phyloP scores from a whole-genome alignment of 2,797 vertebrate genomes.

The Menidia menidia region DNA sequence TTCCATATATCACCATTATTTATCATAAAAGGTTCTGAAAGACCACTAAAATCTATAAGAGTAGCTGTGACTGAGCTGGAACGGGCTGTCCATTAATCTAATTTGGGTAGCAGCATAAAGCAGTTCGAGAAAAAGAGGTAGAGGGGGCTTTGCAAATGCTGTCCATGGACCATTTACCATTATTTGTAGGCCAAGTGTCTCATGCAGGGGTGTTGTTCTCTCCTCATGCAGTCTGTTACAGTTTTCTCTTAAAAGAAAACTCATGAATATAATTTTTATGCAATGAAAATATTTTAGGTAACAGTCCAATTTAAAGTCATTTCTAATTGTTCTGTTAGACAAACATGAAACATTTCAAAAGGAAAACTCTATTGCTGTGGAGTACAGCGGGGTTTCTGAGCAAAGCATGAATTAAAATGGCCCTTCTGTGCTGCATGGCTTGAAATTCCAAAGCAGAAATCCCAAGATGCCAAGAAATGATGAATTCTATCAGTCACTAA shows the following conservation, averaged over 20 bases:
- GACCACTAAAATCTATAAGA: neutral
- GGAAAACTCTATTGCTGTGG: slow-evolving; percentile 33
- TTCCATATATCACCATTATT: neutral
- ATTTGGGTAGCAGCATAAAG: neutral
- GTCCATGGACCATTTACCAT: neutral
- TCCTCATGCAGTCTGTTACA: neutral
- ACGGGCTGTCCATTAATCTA: neutral
- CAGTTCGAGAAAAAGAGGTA: neutral
- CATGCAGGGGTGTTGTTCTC: neutral
- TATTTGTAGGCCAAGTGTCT: neutral
- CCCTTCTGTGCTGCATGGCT: slow-evolving; percentile 58
- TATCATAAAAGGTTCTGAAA: neutral
- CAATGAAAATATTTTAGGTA: neutral
- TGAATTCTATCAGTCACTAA: slow-evolving; percentile 82
- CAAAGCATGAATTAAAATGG: slow-evolving; percentile 70
- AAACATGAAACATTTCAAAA: slow-evolving; percentile 59
- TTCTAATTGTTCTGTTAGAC: slow-evolving; percentile 32
- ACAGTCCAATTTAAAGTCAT: slow-evolving; percentile 10
- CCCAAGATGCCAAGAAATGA: slow-evolving; percentile 73
- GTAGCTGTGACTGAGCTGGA: neutral
- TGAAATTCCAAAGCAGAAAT: slow-evolving; percentile 66
- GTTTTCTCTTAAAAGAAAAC: too few species aligned
- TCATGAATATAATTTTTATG: neutral
- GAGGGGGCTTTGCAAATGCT: neutral
- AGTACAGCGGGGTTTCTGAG: slow-evolving; percentile 55